These are phyloP conservation scores for Melanostoma mellinum DNA, from an alignment of 2,888 invertebrate species.

Conservation along the genomic window DNA sequence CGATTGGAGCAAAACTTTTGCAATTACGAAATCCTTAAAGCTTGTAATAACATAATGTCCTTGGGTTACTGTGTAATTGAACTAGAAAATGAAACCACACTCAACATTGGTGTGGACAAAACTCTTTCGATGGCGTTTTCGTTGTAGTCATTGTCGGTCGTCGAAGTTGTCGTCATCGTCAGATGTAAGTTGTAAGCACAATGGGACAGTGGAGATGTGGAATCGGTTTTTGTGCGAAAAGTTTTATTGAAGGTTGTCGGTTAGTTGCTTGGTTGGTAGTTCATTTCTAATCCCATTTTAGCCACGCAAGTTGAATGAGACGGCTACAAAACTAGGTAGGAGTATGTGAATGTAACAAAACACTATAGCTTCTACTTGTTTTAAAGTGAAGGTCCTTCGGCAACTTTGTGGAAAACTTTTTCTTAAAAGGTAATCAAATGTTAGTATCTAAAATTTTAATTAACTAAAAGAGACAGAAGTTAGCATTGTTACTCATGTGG, in stretches of 20 bases:
- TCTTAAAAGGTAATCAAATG: slow-evolving; percentile 59
- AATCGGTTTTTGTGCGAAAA: slow-evolving; percentile 68
- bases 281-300: slow-evolving; percentile 67
- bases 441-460: slow-evolving; percentile 33
- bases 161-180: slow-evolving; percentile 17
- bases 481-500: slow-evolving; percentile 32
- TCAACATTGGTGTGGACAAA: slow-evolving; percentile 68
- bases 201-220: slow-evolving; percentile 35
- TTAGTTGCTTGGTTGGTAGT: slow-evolving; percentile 66
- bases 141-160: slow-evolving; percentile 7
- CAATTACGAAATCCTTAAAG: slow-evolving; percentile 72
- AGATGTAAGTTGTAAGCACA: slow-evolving; percentile 42
- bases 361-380: slow-evolving; percentile 26
- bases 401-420: slow-evolving; percentile 40
- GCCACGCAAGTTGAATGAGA: slow-evolving; percentile 11
- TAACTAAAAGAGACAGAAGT: slow-evolving; percentile 29
- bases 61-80: slow-evolving; percentile 71
- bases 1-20: slow-evolving; percentile 67
- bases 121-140: slow-evolving; percentile 17
- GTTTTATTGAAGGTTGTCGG: slow-evolving; percentile 70
- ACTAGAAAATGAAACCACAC: slow-evolving; percentile 68
- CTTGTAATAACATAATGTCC: slow-evolving; percentile 72
- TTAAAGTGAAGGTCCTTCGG: slow-evolving; percentile 24
- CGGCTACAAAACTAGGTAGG: not conserved
- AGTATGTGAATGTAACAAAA: slow-evolving; percentile 2